Conservation (phyloP, 2,888 invertebrate species). For the Leuctra nigra region DNA sequence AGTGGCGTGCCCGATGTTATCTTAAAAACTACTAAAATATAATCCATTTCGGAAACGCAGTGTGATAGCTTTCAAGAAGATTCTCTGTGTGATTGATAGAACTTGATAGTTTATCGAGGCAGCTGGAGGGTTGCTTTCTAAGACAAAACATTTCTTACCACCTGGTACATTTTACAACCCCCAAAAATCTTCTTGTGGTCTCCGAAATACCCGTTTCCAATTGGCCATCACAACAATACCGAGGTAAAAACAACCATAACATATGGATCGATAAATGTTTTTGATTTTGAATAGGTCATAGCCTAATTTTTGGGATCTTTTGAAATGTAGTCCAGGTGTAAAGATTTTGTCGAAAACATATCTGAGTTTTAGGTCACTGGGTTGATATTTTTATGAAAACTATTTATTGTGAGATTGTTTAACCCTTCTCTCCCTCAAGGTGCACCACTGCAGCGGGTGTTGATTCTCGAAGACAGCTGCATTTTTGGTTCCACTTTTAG, state of each 20-base stretch:
- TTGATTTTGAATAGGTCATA: background rate
- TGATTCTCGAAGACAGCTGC: background rate
- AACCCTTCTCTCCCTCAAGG: background rate
- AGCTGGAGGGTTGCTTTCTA: constrained; percentile 12
- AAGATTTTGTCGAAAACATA: background rate
- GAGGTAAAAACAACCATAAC: background rate
- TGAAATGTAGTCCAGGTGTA: background rate
- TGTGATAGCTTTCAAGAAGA: background rate
- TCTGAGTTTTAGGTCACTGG: constrained; percentile 3
- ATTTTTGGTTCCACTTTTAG: background rate
- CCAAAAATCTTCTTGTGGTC: constrained; percentile 4
- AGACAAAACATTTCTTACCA: background rate
- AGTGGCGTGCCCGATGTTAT: background rate
- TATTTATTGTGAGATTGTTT: background rate
- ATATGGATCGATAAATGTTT: background rate
- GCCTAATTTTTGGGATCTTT: constrained; percentile 10
- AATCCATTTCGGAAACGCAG: constrained; percentile 8
- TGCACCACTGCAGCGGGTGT: constrained; percentile 1
- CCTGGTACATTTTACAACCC: constrained; percentile 4
- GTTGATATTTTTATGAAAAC: constrained; percentile 4
- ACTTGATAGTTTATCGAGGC: background rate
- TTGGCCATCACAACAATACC: background rate
- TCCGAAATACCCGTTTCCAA: background rate
- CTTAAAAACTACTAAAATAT: background rate
- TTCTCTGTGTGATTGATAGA: background rate